phyloP scores from a whole-genome alignment of 2,888 invertebrate species.

The Caenorhabditis doughertyi region DNA sequence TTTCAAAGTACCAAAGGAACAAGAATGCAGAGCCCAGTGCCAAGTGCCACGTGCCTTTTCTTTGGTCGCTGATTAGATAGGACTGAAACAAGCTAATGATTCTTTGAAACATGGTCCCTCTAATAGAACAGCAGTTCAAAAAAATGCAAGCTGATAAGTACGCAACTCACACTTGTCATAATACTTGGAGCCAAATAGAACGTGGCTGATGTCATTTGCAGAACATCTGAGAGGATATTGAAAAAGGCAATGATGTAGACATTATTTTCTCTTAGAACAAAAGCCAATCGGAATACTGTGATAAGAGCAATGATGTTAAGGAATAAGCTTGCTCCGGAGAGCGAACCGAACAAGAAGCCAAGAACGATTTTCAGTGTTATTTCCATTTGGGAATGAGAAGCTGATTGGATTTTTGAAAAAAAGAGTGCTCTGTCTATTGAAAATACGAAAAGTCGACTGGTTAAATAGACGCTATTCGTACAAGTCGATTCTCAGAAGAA shows the following conservation, averaged over 20 bases:
- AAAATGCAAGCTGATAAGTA: too few relatives aligned
- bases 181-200: conserved; percentile 65
- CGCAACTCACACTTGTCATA: conserved; percentile 44
- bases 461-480: too few relatives aligned
- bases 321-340: conserved; percentile 8
- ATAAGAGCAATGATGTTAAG: conserved; percentile 26
- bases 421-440: too few relatives aligned
- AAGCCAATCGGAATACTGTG: conserved; percentile 48
- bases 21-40: conserved; percentile 62
- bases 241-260: conserved; percentile 66
- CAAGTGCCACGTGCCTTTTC: conserved; percentile 10
- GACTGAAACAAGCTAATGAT: conserved; percentile 29
- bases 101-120: too few relatives aligned
- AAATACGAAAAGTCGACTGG: too few relatives aligned
- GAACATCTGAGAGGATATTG: conserved; percentile 57
- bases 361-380: conserved; percentile 28
- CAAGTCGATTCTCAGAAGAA: too few relatives aligned
- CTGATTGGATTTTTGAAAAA: too few relatives aligned
- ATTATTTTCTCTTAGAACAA: conserved; percentile 34
- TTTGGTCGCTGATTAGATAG: conserved; percentile 4
- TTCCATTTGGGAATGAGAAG: too few relatives aligned
- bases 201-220: conserved; percentile 49
- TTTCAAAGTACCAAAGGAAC: conserved; percentile 65
- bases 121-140: too few relatives aligned
- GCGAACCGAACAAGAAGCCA: conserved; percentile 38